A percentile compares a stretch with the other conserved stretches of the same genome.
Evolutionary conservation across 2,797 vertebrate genomes (phyloP).

Genomic region (Eupleurogrammus muticus): DNA sequence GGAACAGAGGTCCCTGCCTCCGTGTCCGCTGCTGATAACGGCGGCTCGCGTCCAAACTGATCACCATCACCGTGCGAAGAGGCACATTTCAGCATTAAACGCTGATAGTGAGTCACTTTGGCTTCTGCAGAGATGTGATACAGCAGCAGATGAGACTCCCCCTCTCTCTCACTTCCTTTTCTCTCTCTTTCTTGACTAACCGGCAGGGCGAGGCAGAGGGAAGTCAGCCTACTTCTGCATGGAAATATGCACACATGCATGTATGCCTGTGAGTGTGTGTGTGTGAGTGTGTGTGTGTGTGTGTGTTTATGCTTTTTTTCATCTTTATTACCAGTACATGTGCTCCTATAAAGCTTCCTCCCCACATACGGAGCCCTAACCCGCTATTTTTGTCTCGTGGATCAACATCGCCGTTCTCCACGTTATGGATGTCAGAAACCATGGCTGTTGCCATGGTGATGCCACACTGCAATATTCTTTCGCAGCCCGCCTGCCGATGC

Average conservation of each 20-base stretch:
- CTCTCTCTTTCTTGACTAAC: neutral
- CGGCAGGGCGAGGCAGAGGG: constrained; percentile 25
- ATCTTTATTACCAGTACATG: constrained; percentile 11
- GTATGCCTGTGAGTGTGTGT: no score
- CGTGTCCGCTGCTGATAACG: constrained; percentile 79
- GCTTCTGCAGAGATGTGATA: constrained; percentile 25
- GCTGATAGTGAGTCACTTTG: constrained; percentile 73
- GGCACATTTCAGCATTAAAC: constrained; percentile 85
- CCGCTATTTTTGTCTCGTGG: constrained; percentile 74
- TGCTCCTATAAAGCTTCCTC: constrained; percentile 30
- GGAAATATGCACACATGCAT: constrained; percentile 16
- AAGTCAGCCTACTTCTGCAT: constrained; percentile 31
- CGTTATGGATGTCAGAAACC: constrained; percentile 86
- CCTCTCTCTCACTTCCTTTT: neutral
- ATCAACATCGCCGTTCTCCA: constrained; percentile 77
- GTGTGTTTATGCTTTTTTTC: constrained; percentile 3
- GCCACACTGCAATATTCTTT: constrained; percentile 86
- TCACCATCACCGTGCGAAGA: constrained; percentile 81
- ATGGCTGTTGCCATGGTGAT: constrained; percentile 85
- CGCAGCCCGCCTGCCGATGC: constrained; percentile 67
- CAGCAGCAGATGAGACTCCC: constrained; percentile 33
- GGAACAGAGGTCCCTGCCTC: constrained; percentile 58
- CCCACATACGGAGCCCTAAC: constrained; percentile 53
- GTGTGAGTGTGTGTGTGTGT: neutral
- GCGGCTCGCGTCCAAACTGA: constrained; percentile 82